Percentiles rank a stretch among this genome's conserved stretches.
Evolutionary conservation across 2,888 invertebrate genomes (phyloP).

Genomic region (Torymus auratus): DNA sequence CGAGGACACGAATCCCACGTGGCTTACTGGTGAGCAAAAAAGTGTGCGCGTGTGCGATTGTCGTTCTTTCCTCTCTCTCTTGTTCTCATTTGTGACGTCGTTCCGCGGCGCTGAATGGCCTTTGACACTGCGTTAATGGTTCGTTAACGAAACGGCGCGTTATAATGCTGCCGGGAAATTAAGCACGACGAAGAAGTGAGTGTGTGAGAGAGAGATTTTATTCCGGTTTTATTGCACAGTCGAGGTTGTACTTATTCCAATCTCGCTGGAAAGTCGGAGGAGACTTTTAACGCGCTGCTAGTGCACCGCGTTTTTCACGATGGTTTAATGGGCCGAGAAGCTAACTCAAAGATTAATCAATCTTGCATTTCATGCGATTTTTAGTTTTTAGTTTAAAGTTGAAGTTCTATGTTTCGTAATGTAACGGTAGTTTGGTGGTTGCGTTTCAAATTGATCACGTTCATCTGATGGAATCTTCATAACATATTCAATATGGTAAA

Average conservation of each 20-base stretch:
- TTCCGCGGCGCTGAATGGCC: too few species aligned
- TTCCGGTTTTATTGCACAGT: not conserved
- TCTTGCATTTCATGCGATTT: too few species aligned
- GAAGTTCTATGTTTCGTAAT: too few species aligned
- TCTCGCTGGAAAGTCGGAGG: not conserved
- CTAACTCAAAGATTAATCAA: too few species aligned
- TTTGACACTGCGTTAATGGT: conserved; percentile 30
- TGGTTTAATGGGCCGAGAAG: too few species aligned
- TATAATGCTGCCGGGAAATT: conserved; percentile 23
- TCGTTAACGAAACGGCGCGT: conserved; percentile 40
- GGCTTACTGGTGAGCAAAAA: not conserved
- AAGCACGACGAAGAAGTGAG: not conserved
- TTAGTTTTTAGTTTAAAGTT: too few species aligned
- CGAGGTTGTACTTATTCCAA: conserved; percentile 3
- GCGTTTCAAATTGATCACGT: too few species aligned
- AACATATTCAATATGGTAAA: too few species aligned
- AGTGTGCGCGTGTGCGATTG: not conserved
- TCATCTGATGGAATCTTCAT: too few species aligned
- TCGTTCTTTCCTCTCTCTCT: conserved; percentile 21
- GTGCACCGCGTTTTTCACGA: not conserved
- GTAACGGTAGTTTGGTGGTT: too few species aligned
- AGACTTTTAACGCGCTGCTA: not conserved
- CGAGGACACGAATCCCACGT: too few species aligned
- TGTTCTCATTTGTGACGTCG: not conserved
- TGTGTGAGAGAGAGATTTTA: conserved; percentile 9